Percentiles rank a stretch among this genome's conserved stretches.
These are phyloP conservation scores for Hedychridium roseum DNA, from an alignment of 2,888 invertebrate species.

Conservation along the genomic window DNA sequence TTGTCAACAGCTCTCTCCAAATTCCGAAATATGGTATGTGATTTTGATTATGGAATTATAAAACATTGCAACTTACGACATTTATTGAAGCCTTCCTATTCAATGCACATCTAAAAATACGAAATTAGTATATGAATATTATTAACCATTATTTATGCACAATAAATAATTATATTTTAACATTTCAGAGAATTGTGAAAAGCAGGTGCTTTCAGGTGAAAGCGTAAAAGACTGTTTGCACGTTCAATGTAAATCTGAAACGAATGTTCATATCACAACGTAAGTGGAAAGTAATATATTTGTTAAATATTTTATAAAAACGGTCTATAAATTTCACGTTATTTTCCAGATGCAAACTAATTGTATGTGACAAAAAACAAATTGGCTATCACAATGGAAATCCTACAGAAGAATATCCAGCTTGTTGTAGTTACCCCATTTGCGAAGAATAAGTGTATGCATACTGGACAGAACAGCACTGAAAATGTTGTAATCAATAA, in stretches of 20 bases:
- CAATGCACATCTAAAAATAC: background rate
- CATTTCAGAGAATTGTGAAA: slow-evolving; percentile 16
- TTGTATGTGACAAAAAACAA: slow-evolving; percentile 6
- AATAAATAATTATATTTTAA: background rate
- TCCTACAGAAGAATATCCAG: slow-evolving; percentile 1
- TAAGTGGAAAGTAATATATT: slow-evolving; percentile 7
- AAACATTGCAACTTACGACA: background rate
- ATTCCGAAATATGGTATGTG: slow-evolving; percentile 26
- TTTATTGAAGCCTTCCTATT: background rate
- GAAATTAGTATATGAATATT: slow-evolving; percentile 3
- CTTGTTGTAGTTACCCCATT: slow-evolving; percentile 10
- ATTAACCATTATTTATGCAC: background rate
- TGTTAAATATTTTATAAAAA: background rate
- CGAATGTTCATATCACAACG: no score
- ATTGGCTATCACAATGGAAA: slow-evolving; percentile 6
- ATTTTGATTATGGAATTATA: background rate
- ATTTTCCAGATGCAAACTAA: slow-evolving; percentile 3
- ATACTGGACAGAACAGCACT: background rate
- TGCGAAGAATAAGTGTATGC: background rate
- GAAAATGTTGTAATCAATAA: background rate
- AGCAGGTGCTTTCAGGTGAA: slow-evolving; percentile 9
- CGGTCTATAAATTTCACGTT: no score
- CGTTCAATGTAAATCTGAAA: slow-evolving; percentile 14
- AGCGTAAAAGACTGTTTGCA: slow-evolving; percentile 17
- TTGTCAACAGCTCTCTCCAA: slow-evolving; percentile 19